Evolutionary conservation across 1,140 invertebrate species (phyloP), one percentile per base, ranked within the genome.

Genomic region (Sarcophaga bullata): DNA sequence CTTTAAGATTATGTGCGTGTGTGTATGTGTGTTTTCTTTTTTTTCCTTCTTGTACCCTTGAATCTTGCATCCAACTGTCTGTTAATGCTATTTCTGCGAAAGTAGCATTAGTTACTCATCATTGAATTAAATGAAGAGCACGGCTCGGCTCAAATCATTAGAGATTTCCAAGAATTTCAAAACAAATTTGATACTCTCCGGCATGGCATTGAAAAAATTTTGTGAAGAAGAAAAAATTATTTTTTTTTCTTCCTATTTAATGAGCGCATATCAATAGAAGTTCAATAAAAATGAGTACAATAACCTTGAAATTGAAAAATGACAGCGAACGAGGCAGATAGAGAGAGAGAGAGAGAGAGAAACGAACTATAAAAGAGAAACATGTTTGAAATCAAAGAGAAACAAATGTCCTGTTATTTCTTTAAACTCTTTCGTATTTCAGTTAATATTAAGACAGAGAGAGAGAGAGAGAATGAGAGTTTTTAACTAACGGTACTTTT

Each of bases 151-250:
- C 47, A 76, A 47, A 76, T 76, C 73, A 76, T 76, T 76, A 76
- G 73, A 76, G 48, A 76, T 48, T 76, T 76, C 73, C 73, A 49
- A 17, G 73, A 76, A 76, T 76, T 76, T 48, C 17, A 76, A 48
- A 47, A 76, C 17, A 76, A 76, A 76, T 76, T 76, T 76, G 73
- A 76, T 76, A 76, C 47, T 49, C 46, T 37, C 25, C 25, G n/a
- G 13, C 46, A 48, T 76, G 73, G 73, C 73, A 76, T 76, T 76
- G 73, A 49, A 49, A 76, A 49, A 25, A 47, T n/a, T 76, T 73
- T 73, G 68, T 5, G 19, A 68, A 68, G 19, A 72, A 72, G 6
- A 17, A 62, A 62, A 62, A 15, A 1, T 15, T 13, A 1, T 9
- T 73, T 46, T 73, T 37, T 37, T 37, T 37, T 37, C 15, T 73